phyloP scores from a whole-genome alignment of 2,113 vertebrate species.

The Ia io region DNA sequence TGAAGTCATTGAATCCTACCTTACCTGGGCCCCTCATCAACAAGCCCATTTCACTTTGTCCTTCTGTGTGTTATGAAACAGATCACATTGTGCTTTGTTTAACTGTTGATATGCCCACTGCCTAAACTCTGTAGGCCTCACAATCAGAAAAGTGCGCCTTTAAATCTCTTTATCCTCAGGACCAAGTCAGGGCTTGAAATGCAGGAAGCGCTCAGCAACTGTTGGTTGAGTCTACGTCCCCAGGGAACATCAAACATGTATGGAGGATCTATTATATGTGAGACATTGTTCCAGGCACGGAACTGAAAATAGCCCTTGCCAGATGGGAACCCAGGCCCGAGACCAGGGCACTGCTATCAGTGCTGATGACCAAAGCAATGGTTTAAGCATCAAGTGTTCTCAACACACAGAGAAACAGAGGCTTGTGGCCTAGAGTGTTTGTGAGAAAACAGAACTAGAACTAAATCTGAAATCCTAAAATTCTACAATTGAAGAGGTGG shows the following conservation, averaged over 20 bases:
- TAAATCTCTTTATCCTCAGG: neutral
- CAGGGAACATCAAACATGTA: neutral
- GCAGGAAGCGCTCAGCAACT: neutral
- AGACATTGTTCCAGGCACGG: neutral
- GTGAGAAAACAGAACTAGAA: neutral
- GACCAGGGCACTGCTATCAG: neutral
- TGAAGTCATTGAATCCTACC: neutral
- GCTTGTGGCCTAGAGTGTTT: neutral
- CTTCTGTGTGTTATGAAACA: neutral
- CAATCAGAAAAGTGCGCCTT: neutral
- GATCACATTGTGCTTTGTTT: neutral
- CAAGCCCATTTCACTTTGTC: neutral
- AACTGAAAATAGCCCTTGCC: neutral
- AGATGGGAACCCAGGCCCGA: neutral
- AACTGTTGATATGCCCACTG: neutral
- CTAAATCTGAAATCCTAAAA: neutral
- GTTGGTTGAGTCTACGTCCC: neutral
- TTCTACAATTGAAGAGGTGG: neutral
- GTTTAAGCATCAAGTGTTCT: neutral
- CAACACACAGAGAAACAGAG: neutral
- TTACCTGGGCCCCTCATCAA: neutral
- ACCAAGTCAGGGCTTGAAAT: neutral
- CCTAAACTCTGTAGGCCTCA: neutral
- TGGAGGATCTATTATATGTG: neutral
- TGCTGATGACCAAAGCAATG: neutral